A percentile compares a stretch with the other conserved stretches of the same genome.
Evolutionary conservation across 1,140 invertebrate species (phyloP).

Genomic region (Zaprionus ghesquierei): DNA sequence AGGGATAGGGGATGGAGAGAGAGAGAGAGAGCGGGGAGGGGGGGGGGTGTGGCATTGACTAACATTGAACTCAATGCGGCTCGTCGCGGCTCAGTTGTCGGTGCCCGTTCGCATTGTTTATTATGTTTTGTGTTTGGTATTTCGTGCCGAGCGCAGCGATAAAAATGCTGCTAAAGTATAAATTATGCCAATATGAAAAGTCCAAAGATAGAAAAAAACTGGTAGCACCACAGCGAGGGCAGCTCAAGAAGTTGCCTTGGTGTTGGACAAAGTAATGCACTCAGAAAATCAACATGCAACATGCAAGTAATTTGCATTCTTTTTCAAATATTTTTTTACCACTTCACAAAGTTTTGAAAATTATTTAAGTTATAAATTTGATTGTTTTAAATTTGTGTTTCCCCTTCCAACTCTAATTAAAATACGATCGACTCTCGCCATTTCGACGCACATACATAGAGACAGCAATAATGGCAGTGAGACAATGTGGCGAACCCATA

Average conservation of each 20-base stretch:
- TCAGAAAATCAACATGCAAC: neutral
- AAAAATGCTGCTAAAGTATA: slow-evolving; percentile 80
- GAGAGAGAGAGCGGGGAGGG: too few species aligned
- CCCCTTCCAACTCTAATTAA: too few species aligned
- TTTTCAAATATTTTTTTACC: too few species aligned
- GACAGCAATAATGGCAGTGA: slow-evolving; percentile 46
- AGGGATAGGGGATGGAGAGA: too few species aligned
- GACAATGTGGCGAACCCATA: slow-evolving; percentile 61
- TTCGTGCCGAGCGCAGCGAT: slow-evolving; percentile 73
- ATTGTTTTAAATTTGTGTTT: too few species aligned
- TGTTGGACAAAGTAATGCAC: too few species aligned
- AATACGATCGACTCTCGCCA: slow-evolving; percentile 35
- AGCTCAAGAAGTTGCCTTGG: slow-evolving; percentile 2
- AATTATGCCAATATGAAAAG: slow-evolving; percentile 77
- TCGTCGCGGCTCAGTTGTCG: slow-evolving; percentile 15
- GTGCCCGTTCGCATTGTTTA: slow-evolving; percentile 63
- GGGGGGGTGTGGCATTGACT: slow-evolving; percentile 36
- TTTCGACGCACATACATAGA: slow-evolving; percentile 11
- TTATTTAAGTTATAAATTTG: too few species aligned
- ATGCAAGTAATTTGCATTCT: too few species aligned
- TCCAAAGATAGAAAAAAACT: slow-evolving; percentile 26
- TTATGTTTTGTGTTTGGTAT: slow-evolving; percentile 41
- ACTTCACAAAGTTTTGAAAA: too few species aligned
- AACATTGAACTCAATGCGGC: slow-evolving; percentile 65
- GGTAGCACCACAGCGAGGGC: slow-evolving; percentile 10